Percentiles rank a stretch among this genome's conserved stretches.
Conservation (phyloP, 2,113 vertebrate species). For the Elachura formosa region DNA sequence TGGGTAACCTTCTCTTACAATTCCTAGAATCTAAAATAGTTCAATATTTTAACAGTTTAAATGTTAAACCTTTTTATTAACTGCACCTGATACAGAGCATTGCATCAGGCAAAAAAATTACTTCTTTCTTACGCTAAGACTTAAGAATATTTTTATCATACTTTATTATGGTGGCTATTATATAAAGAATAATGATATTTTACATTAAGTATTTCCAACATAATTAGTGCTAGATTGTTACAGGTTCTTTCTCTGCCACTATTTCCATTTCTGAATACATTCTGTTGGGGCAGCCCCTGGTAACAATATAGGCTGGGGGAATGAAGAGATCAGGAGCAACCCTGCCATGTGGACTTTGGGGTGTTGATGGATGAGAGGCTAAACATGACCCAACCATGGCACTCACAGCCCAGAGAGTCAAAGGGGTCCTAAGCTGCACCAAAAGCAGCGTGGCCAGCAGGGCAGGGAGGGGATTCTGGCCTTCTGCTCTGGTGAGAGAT, state of each 20-base stretch:
- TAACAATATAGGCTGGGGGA: background rate
- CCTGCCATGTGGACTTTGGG: background rate
- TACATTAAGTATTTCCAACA: background rate
- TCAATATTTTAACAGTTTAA: background rate
- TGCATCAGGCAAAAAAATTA: background rate
- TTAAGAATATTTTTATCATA: background rate
- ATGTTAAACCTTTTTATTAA: too few relatives aligned
- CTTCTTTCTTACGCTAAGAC: background rate
- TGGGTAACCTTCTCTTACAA: background rate
- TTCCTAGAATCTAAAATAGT: background rate
- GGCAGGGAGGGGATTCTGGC: background rate
- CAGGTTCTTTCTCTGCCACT: background rate
- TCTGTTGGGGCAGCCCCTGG: background rate
- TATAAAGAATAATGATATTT: background rate
- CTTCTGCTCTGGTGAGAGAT: background rate
- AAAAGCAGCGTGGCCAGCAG: background rate
- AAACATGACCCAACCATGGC: background rate
- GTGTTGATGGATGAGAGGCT: background rate
- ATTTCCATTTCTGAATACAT: background rate
- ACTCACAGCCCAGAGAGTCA: background rate
- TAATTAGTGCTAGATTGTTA: background rate
- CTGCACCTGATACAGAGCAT: too few relatives aligned
- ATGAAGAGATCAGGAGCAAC: background rate
- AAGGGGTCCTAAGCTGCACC: rapidly evolving
- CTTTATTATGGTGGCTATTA: background rate